phyloP scores from a whole-genome alignment of 1,140 invertebrate species.

The Gerris buenoi region DNA sequence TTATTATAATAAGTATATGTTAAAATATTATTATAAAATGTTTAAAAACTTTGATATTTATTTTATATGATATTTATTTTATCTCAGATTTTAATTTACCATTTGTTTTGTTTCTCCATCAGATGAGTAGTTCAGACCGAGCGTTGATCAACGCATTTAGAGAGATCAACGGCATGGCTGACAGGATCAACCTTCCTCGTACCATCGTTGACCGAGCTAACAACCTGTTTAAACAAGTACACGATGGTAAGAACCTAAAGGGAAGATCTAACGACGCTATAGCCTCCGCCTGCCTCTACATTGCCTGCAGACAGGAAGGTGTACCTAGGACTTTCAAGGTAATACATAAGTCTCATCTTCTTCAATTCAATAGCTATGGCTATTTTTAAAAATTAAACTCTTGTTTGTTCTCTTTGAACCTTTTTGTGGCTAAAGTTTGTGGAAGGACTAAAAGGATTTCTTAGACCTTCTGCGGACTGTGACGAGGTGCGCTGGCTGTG shows the following conservation, averaged over 20 bases:
- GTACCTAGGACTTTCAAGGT: slow-evolving; percentile 96
- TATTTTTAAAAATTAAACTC: too few relatives aligned
- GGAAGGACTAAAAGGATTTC: too few relatives aligned
- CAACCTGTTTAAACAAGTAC: slow-evolving; percentile 93
- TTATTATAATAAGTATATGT: too few relatives aligned
- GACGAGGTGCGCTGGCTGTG: too few relatives aligned
- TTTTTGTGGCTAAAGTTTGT: slow-evolving; percentile 6
- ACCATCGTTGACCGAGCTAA: slow-evolving; percentile 91
- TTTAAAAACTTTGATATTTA: too few relatives aligned
- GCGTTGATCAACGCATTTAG: slow-evolving; percentile 87
- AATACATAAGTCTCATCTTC: slow-evolving; percentile 5
- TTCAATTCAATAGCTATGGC: background rate
- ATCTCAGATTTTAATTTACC: too few relatives aligned
- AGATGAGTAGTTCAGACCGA: slow-evolving; percentile 83
- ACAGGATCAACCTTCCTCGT: slow-evolving; percentile 89
- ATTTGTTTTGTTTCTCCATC: slow-evolving; percentile 20
- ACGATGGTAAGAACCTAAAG: slow-evolving; percentile 92
- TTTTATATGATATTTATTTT: too few relatives aligned
- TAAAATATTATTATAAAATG: too few relatives aligned
- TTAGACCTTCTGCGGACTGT: too few relatives aligned
- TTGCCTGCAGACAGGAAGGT: slow-evolving; percentile 95
- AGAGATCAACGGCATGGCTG: slow-evolving; percentile 95
- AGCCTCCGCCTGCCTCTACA: slow-evolving; percentile 95
- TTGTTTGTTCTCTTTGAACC: background rate
- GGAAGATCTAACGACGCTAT: slow-evolving; percentile 86